phyloP scores from a whole-genome alignment of 2,888 invertebrate species.

The Drosophila diplacantha region DNA sequence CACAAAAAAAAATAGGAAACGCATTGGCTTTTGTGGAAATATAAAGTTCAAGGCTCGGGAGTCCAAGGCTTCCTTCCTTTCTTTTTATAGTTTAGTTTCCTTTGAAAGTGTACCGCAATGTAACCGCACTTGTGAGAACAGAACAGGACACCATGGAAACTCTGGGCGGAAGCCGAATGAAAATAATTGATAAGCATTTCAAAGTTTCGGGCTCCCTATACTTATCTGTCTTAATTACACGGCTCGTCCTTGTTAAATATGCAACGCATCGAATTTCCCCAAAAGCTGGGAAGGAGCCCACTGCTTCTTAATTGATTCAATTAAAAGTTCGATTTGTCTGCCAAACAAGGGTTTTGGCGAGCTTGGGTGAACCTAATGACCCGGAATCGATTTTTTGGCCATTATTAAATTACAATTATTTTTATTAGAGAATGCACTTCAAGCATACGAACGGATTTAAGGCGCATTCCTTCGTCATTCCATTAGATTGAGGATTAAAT shows the following conservation, averaged over 20 bases:
- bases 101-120: background rate
- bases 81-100: background rate
- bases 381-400: slow-evolving; percentile 21
- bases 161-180: background rate
- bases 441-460: background rate
- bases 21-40: background rate
- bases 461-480: background rate
- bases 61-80: background rate
- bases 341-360: background rate
- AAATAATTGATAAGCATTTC: slow-evolving; percentile 36
- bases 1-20: background rate
- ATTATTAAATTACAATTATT: slow-evolving; percentile 11
- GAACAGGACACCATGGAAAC: slow-evolving; percentile 9
- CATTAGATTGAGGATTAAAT: background rate
- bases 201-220: slow-evolving; percentile 22
- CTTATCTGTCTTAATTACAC: slow-evolving; percentile 30
- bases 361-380: slow-evolving; percentile 10
- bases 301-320: slow-evolving; percentile 34
- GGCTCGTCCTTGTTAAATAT: slow-evolving; percentile 22
- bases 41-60: background rate
- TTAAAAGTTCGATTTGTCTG: slow-evolving; percentile 33
- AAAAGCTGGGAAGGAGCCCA: slow-evolving; percentile 2
- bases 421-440: background rate
- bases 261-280: slow-evolving; percentile 27
- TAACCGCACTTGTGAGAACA: background rate